Percentiles rank a stretch among this genome's conserved stretches.
phyloP scores from a whole-genome alignment of 2,888 invertebrate genomes.

The Cacoxenus indagator region DNA sequence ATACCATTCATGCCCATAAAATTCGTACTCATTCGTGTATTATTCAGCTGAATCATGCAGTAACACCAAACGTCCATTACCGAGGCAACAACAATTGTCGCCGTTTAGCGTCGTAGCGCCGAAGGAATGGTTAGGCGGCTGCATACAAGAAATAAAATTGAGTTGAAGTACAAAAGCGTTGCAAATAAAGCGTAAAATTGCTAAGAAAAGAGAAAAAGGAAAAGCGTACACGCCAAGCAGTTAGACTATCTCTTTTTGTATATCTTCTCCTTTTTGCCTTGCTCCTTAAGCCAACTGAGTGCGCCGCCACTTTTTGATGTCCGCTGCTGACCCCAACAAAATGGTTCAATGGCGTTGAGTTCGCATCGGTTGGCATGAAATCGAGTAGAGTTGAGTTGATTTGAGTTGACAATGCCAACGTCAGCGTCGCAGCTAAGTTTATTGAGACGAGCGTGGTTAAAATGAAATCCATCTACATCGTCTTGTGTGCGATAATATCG shows the following conservation, averaged over 20 bases:
- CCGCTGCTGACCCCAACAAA: not conserved
- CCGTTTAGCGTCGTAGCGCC: not conserved
- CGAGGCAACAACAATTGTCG: slow-evolving; percentile 9
- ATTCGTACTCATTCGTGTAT: not conserved
- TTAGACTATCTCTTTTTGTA: not conserved
- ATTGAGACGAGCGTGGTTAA: not conserved
- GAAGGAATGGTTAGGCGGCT: not conserved
- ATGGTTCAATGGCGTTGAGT: no score
- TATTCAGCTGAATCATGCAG: not conserved
- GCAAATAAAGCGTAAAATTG: slow-evolving; percentile 17
- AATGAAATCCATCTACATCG: slow-evolving; percentile 5
- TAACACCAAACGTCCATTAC: no score
- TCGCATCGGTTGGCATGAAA: no score
- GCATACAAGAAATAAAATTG: not conserved
- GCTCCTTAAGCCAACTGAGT: not conserved
- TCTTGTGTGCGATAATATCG: not conserved
- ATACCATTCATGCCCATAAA: no score
- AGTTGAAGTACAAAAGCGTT: not conserved
- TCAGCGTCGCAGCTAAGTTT: not conserved
- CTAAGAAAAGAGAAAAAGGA: not conserved
- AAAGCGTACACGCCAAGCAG: not conserved
- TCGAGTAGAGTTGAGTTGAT: not conserved
- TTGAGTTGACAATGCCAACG: not conserved
- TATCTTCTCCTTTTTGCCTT: not conserved
- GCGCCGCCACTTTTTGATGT: not conserved